Base-by-base conservation (phyloP, 37 sponge, comb jelly and placozoan species). In the Corticium candelabrum region DNA sequence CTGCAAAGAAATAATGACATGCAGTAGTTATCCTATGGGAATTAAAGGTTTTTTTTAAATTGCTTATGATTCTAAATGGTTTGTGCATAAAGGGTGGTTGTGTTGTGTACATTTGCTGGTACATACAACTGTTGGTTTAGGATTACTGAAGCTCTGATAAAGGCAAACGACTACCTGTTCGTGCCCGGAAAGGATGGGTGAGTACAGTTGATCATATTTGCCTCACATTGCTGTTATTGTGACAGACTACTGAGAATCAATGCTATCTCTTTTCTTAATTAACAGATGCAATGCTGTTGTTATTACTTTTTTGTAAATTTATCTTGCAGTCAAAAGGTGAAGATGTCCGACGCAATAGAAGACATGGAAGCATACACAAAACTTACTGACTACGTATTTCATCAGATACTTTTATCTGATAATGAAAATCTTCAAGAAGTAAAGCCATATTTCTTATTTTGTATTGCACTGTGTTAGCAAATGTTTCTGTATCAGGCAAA, bases 351-450 rank as follows among this genome's bases (percentile, higher is more conserved):
- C 31, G 83, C 84, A 35, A 86, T 90, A 30, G 38, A 85, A 31
- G 94, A 94, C 50, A 85, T 88, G 77, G 67, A 32, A 41, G 94
- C 94, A 27, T 94, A 88, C 56, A 82, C 91, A 3, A 69, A 81
- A 31, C 83, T 94, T 7, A 90, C 82, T 27, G 94, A 94, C 57
- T 37, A 40, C 69, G 79, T 94, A 2, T 21, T 84, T 4, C 79
- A 90, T 7, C 39, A 67, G 69, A 90, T 94, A 27, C 41, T 81
- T 29, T 1, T 70, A 33, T 82, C 83, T 34, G 35, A 31, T 67
- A 78, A 90, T 69, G 82, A 85, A 43, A 50, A 82, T 3, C 69
- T 93, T 7, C 29, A 85, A 62, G 78, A 91, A 78, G 92, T 91
- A 40, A 11, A 75, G 32, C 29, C 15, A 11, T 2, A 2, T 34